Conservation (phyloP, 2,888 invertebrate species). For the Pediacus dermestoides region DNA sequence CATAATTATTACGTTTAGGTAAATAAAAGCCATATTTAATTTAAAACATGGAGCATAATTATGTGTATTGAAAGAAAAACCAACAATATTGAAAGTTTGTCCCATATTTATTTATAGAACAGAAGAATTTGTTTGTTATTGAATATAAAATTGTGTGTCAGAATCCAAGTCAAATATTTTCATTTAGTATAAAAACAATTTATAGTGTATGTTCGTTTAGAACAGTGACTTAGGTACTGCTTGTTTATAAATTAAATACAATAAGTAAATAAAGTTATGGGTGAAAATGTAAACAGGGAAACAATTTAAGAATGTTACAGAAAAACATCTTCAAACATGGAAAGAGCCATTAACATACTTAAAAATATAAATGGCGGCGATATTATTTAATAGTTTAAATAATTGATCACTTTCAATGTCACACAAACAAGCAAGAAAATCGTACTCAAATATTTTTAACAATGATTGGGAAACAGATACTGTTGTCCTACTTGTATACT, state of each 20-base stretch:
- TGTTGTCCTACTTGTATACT: constrained; percentile 43
- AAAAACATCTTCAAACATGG: too few species aligned
- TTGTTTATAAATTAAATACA: too few species aligned
- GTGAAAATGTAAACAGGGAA: too few species aligned
- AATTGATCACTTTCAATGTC: constrained; percentile 43
- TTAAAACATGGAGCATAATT: too few species aligned
- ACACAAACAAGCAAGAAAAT: constrained; percentile 31
- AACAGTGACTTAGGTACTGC: not conserved
- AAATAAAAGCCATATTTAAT: too few species aligned
- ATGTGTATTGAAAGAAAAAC: not conserved
- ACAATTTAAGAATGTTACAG: not conserved
- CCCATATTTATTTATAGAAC: not conserved
- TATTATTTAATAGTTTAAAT: constrained; percentile 31
- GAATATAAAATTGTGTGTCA: too few species aligned
- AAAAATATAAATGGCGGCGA: constrained; percentile 29
- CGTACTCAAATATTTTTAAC: constrained; percentile 28
- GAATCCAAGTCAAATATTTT: too few species aligned
- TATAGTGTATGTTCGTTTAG: not conserved
- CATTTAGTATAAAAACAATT: too few species aligned
- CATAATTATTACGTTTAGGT: too few species aligned
- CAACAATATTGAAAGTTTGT: constrained; percentile 1
- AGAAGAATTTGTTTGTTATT: too few species aligned
- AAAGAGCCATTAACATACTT: too few species aligned
- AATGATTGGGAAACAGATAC: constrained; percentile 38
- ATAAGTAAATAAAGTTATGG: too few species aligned